Percentiles rank a stretch among this genome's conserved stretches.
Conservation (phyloP, 2,113 vertebrate species). For the Clarias macrocephalus region DNA sequence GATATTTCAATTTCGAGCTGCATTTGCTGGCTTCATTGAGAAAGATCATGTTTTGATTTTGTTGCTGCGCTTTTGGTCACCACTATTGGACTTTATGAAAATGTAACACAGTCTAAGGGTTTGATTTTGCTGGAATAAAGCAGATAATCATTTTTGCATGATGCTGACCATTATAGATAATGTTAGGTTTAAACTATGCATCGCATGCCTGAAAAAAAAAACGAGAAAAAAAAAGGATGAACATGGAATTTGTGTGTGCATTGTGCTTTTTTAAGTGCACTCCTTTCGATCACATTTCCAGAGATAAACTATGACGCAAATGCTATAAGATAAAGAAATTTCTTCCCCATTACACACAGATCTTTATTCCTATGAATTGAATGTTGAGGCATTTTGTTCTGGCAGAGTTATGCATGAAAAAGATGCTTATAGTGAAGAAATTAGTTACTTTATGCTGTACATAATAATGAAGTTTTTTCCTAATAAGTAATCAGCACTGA, state of each 20-base stretch:
- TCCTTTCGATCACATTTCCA: neutral
- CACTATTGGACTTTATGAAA: constrained; percentile 56
- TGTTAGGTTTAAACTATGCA: constrained; percentile 68
- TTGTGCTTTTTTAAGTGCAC: neutral
- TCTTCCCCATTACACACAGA: neutral
- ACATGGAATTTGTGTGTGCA: neutral
- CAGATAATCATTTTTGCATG: constrained; percentile 47
- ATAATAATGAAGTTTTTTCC: neutral
- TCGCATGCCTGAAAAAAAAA: constrained; percentile 64
- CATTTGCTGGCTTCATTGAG: constrained; percentile 62
- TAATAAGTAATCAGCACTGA: constrained; percentile 11
- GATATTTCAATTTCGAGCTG: constrained; percentile 57
- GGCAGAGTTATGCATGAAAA: neutral
- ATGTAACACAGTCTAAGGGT: constrained; percentile 22
- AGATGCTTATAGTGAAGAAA: neutral
- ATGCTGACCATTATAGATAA: constrained; percentile 45
- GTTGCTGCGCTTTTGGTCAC: constrained; percentile 64
- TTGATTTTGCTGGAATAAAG: constrained; percentile 49
- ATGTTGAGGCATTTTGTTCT: neutral
- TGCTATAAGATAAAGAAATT: neutral
- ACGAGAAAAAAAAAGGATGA: constrained; percentile 34
- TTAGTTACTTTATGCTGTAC: neutral
- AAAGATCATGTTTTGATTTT: constrained; percentile 63
- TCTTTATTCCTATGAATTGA: neutral
- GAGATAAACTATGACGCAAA: constrained; percentile 2